phyloP scores from a whole-genome alignment of 2,888 invertebrate genomes.

The Mactromeris polynyma region DNA sequence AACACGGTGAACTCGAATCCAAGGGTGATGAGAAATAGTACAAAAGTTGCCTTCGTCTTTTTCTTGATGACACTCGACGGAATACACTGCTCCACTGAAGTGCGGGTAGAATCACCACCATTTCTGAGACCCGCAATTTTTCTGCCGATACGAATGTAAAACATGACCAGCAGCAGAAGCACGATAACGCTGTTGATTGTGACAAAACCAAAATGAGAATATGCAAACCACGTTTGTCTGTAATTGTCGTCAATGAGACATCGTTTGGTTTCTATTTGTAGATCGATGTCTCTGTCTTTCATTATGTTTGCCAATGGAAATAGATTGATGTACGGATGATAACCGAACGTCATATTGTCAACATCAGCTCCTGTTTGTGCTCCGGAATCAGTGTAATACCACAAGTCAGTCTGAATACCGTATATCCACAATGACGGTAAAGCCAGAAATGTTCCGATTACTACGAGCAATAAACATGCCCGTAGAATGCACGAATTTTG shows the following conservation, averaged over 20 bases:
- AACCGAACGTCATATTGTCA: conserved; percentile 1
- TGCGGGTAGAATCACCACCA: neutral
- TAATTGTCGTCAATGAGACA: conserved; percentile 57
- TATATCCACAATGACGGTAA: conserved; percentile 69
- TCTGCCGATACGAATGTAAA: conserved; percentile 58
- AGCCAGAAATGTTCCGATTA: conserved; percentile 54
- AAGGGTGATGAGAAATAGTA: conserved; percentile 77
- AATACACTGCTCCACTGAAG: conserved; percentile 32
- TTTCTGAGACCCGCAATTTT: conserved; percentile 45
- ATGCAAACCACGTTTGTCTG: conserved; percentile 52
- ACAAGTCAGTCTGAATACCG: conserved; percentile 63
- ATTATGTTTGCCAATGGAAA: conserved; percentile 15
- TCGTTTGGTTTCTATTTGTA: conserved; percentile 61
- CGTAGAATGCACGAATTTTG: conserved; percentile 43
- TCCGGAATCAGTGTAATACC: neutral
- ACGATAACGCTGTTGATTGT: conserved; percentile 49
- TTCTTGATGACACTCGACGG: conserved; percentile 25
- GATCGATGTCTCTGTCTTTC: conserved; percentile 37
- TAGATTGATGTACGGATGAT: conserved; percentile 19
- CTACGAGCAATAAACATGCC: conserved; percentile 44
- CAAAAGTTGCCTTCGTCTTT: conserved; percentile 67
- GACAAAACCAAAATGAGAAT: conserved; percentile 59
- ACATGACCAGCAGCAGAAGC: conserved; percentile 46
- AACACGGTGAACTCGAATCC: conserved; percentile 77
- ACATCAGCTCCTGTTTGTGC: neutral